Percentiles rank a stretch among this genome's conserved stretches.
Evolutionary conservation across 2,113 vertebrate genomes (phyloP).

Genomic region (Clarias magur): DNA sequence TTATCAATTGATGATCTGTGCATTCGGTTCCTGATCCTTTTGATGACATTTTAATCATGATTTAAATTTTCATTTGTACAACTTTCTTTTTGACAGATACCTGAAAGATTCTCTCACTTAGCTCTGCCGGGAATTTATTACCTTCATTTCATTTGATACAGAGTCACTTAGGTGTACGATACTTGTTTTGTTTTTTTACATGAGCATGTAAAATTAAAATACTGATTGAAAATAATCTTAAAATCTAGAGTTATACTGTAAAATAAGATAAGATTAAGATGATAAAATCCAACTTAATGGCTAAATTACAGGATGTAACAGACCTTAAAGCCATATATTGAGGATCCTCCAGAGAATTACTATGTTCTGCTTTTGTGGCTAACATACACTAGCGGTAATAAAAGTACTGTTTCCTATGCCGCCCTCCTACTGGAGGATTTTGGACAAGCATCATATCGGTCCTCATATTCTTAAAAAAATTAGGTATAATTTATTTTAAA

Average conservation of each 20-base stretch:
- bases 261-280: neutral
- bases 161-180: neutral
- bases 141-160: slow-evolving; percentile 7
- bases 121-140: slow-evolving; percentile 14
- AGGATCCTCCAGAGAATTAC: neutral
- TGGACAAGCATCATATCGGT: neutral
- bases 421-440: neutral
- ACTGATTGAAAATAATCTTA: neutral
- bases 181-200: no score
- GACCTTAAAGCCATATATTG: neutral
- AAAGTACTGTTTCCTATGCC: neutral
- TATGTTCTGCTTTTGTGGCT: neutral
- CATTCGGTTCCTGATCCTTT: slow-evolving; percentile 32
- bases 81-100: slow-evolving; percentile 34
- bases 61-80: slow-evolving; percentile 45
- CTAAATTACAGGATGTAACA: neutral
- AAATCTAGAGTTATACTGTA: neutral
- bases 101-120: slow-evolving; percentile 25
- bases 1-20: slow-evolving; percentile 52
- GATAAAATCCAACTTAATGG: neutral
- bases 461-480: neutral
- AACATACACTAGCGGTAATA: neutral
- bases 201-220: neutral
- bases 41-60: slow-evolving; percentile 59
- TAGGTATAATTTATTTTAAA: no score